Evolutionary conservation across 2,888 invertebrate genomes (phyloP), one percentile per base, ranked within the genome.

Genomic region (Panzeria rudis): DNA sequence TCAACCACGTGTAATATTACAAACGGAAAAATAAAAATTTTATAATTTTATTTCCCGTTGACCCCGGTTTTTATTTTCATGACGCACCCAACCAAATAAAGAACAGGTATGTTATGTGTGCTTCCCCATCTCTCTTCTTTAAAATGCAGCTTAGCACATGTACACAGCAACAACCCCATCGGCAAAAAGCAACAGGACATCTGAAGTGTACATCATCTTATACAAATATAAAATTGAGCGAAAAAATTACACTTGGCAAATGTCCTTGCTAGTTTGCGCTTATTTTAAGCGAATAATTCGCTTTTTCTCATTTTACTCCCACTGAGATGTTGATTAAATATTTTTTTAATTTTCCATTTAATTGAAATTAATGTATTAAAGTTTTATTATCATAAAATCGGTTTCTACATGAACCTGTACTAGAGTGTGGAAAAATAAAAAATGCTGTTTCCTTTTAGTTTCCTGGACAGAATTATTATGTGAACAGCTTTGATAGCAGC

Each of bases 261-360:
- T 17, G 62, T 62, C 62, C 44, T 64, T 25, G 44, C 23, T 64
- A 2, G n/a, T 47, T 64, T 47, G 7, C 3, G 3, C 15, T 61
- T 41, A 6, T 20, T 61, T 38, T 61, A 13, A 17, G 20, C 35
- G 13, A 4, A 23, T 38, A 2, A 13, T 17, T 61, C 35, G n/a
- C 9, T 9, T n/a, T 13, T 41, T 62, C n/a, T 20, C 20, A 41
- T 41, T 41, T 20, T 4, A 25, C 23, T 11, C 62, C 35, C 61
- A 38, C 41, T 38, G 62, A 38, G 23, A 41, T 62, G 38, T 41
- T 41, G 23, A 41, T 41, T 62, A 15, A 59, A 41, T 62, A 41
- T 23, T n/a, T 56, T 56, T 56, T n/a, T 8, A 29, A n/a, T 56
- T 52, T 52, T 13, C 5, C 23, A 23, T 52, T 29, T 29, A 56